Conservation (phyloP, 2,797 vertebrate species). For the Vultur gryphus region DNA sequence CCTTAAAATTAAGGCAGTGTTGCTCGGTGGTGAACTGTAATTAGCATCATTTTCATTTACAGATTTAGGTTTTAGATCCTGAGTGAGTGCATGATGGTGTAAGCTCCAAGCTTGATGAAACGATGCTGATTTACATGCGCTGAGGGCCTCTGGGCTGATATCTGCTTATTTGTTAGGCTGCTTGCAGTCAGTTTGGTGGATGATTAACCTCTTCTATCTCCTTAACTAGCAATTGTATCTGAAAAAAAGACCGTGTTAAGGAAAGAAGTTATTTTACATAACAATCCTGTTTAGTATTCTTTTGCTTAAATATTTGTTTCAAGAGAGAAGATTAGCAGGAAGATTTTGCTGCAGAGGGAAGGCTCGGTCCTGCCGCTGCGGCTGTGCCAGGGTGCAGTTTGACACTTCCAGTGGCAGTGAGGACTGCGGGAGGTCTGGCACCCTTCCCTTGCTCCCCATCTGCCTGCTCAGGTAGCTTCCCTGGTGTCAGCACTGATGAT, state of each 20-base stretch:
- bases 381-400: background rate
- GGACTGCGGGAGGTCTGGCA: background rate
- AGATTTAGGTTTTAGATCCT: conserved; percentile 40
- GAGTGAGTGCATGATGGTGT: background rate
- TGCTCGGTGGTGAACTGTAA: conserved; percentile 41
- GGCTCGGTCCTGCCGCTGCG: rapidly evolving
- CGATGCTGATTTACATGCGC: conserved; percentile 27
- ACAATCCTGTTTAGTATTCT: background rate
- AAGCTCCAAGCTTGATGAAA: conserved; percentile 45
- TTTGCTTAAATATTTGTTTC: background rate
- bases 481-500: background rate
- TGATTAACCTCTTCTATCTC: conserved; percentile 42
- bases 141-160: conserved; percentile 29
- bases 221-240: background rate
- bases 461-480: background rate
- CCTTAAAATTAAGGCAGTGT: conserved; percentile 50
- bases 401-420: background rate
- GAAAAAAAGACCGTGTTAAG: background rate
- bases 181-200: background rate
- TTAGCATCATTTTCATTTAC: conserved; percentile 63
- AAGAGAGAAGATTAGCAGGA: background rate
- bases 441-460: background rate
- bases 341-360: background rate
- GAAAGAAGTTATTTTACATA: background rate
- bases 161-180: conserved; percentile 7